Base-by-base conservation (phyloP, 2,113 vertebrate genomes). In the Cromileptes altivelis region DNA sequence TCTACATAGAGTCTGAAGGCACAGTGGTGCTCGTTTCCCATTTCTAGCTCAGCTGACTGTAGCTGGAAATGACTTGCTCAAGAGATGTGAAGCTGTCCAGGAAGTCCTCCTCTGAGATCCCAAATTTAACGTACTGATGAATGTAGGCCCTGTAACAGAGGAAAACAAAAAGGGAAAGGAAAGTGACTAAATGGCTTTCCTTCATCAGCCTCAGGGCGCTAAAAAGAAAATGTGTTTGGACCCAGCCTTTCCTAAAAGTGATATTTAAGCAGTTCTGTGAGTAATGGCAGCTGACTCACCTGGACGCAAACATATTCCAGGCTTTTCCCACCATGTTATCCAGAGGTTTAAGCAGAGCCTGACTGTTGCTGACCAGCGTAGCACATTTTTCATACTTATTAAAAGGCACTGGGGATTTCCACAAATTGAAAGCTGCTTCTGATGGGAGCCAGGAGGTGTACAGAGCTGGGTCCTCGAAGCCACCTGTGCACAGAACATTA, bases 231-330 rank as follows among this genome's bases (percentile, higher is more conserved):
- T 64, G 37, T 21, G 27, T 57, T 60, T 45, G 6, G 30, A 63
- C 13, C 3, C 25, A 25, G 0, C 1, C 30, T 52, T 40, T 72
- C 7, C 2, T 15, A 11, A 79, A 33, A 68, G 15, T n/a, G 4
- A 50, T 55, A 56, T 49, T 65, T 1, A 33, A 9, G 25, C 4
- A 2, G 57, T 50, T 30, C 23, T 60, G 8, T 40, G 30, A 57
- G 6, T 21, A n/a, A 13, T 9, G 1, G 1, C 0, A 12, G 17
- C 4, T 47, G 52, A 95, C 97, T 96, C 95, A 99, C 98, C 96
- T 98, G 65, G 98, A 98, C 27, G 98, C 97, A 92, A 99, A 99
- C 98, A 99, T 99, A 78, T 97, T 98, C 98, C 98, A 99, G 1
- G 98, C 98, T 91, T 97, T 99, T 63, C 96, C 95, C 84, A 99